Evolutionary conservation across 2,113 vertebrate species (phyloP), one percentile per base, ranked within the genome.

Genomic region (Galemys pyrenaicus): DNA sequence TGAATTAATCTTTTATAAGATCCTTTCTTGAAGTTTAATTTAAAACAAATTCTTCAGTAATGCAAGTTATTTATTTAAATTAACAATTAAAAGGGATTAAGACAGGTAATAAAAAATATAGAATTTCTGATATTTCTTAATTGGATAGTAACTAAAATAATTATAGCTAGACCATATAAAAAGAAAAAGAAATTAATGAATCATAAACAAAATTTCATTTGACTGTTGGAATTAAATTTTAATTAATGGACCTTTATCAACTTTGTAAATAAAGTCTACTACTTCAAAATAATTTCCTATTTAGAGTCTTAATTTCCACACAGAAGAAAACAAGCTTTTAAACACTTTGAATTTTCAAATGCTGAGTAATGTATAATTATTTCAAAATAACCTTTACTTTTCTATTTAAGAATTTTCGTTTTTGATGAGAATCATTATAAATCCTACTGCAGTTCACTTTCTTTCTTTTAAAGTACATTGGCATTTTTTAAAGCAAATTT

Each of bases 221-320:
- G 87, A 73, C 75, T 65, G 9, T 51, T 49, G 41, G 49, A 89
- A 95, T 81, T 87, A 49, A 49, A 82, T 94, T 92, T 89, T 85
- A 95, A 96, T 87, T 94, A 95, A 79, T 44, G 24, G 9, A 9
- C 37, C 24, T 95, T 91, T 79, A 82, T 77, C 67, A 83, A 90
- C 30, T 93, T 89, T 84, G 19, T 71, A 91, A 92, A 78, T 70
- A 94, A 92, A 92, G n/a, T 88, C 96, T 90, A 75, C 17, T 81
- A 46, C 30, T 83, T 84, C 12, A 86, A 91, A 79, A 24, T 41
- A 30, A 6, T 32, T 92, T 83, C 58, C 70, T 89, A 60, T 32
- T 60, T 39, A 86, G 37, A 81, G 74, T 1, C 32, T 46, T 80
- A 46, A n/a, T 74, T 95, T 95, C 46, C 68, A 96, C 37, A 73